Percentiles rank a stretch among this genome's conserved stretches.
phyloP scores from a whole-genome alignment of 2,888 invertebrate species.

The Xanthia togata region DNA sequence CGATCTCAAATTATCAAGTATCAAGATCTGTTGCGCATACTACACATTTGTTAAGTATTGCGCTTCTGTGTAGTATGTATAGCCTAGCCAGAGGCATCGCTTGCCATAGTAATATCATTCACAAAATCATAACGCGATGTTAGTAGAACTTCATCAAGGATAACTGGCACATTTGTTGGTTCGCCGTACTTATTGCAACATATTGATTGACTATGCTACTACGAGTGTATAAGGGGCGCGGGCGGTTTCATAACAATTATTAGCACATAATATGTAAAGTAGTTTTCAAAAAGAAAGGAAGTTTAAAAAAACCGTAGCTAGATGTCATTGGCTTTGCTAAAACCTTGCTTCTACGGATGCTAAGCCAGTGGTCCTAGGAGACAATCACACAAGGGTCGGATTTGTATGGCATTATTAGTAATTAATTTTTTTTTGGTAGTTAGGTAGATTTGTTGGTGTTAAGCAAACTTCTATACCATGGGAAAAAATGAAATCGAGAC shows the following conservation, averaged over 20 bases:
- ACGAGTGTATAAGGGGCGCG: too few relatives aligned
- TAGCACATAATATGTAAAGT: background rate
- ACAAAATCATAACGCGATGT: background rate
- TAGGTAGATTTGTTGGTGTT: background rate
- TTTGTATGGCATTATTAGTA: background rate
- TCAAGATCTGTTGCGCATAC: constrained; percentile 17
- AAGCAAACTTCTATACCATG: background rate
- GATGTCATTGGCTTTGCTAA: background rate
- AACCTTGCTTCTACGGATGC: background rate
- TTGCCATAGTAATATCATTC: background rate
- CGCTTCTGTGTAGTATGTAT: background rate
- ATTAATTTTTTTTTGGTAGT: background rate
- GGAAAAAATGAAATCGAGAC: background rate
- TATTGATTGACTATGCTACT: background rate
- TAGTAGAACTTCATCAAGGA: constrained; percentile 30
- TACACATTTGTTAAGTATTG: constrained; percentile 5
- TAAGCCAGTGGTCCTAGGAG: background rate
- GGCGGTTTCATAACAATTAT: background rate
- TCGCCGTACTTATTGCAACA: constrained; percentile 20
- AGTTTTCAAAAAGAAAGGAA: background rate
- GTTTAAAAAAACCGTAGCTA: background rate
- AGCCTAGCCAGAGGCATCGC: background rate
- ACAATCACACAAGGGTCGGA: background rate
- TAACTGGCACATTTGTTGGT: constrained; percentile 20
- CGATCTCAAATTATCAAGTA: constrained; percentile 25